These are phyloP conservation scores for Rotaria magnacalcarata DNA, from an alignment of 2,888 invertebrate genomes.

Conservation along the genomic window DNA sequence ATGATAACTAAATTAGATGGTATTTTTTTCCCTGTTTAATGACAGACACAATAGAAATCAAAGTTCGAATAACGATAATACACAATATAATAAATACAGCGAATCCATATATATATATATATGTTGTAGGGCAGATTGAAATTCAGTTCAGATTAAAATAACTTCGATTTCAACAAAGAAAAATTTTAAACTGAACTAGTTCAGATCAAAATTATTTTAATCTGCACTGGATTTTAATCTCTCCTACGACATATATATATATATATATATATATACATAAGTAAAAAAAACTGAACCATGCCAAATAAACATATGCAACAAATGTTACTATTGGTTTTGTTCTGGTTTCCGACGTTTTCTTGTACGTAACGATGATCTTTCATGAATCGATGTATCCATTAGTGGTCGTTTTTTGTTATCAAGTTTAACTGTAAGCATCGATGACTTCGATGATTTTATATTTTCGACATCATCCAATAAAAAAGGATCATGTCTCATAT, in stretches of 20 bases:
- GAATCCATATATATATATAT: not conserved
- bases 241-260: not conserved
- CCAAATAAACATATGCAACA: not conserved
- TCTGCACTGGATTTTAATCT: no score
- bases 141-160: no score
- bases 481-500: not conserved
- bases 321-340: not conserved
- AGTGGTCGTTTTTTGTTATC: not conserved
- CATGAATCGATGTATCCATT: not conserved
- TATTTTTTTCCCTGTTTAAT: not conserved
- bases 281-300: not conserved
- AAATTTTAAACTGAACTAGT: no score
- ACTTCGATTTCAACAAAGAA: no score
- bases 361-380: not conserved
- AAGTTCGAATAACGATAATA: not conserved
- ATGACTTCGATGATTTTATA: not conserved
- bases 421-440: not conserved
- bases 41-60: not conserved
- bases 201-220: no score
- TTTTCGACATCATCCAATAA: constrained; percentile 8
- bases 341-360: not conserved
- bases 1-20: no score
- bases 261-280: not conserved
- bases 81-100: not conserved
- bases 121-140: no score